Conservation (phyloP, 2,113 vertebrate species). For the Etia nguti region DNA sequence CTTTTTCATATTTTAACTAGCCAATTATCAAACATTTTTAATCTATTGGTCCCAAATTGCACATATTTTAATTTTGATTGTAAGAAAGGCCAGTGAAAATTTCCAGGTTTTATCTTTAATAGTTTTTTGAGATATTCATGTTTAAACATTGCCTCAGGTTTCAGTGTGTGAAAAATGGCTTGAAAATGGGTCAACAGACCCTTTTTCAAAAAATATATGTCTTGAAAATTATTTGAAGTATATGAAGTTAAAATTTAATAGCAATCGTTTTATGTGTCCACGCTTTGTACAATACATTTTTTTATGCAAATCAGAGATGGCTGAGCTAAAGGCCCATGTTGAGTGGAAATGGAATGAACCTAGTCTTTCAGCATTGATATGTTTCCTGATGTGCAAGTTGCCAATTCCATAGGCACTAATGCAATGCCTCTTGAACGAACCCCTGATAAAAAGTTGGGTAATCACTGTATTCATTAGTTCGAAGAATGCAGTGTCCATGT, state of each 20-base stretch:
- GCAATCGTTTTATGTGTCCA: background rate
- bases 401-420: background rate
- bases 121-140: background rate
- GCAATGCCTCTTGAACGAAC: background rate
- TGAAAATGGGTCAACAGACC: background rate
- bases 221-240: background rate
- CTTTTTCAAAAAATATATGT: background rate
- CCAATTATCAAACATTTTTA: background rate
- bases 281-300: accelerated
- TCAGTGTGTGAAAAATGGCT: background rate
- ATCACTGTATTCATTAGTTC: background rate
- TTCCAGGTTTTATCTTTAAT: background rate
- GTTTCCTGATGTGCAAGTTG: background rate
- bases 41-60: background rate
- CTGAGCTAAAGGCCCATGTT: background rate
- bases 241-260: background rate
- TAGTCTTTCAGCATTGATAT: background rate
- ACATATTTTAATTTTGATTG: background rate
- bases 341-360: background rate
- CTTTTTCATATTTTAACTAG: background rate
- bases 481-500: background rate
- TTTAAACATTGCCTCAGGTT: background rate
- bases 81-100: background rate
- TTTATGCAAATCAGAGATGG: background rate
- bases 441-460: background rate